Base-by-base conservation (phyloP, 2,113 vertebrate species). In the Burhinus bistriatus region DNA sequence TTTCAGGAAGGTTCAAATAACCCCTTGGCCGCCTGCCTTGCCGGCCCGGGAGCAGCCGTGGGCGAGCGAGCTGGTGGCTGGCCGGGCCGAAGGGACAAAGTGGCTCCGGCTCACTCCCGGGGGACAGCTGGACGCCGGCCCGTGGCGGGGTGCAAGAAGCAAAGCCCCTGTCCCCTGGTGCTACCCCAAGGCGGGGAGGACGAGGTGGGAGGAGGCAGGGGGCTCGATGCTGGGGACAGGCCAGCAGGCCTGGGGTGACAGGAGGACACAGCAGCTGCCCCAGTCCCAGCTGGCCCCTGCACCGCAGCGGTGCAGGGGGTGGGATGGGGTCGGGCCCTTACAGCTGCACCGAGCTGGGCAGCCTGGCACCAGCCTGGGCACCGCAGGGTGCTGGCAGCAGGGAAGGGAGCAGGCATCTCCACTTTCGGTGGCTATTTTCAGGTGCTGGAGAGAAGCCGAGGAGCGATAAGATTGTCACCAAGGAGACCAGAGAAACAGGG, bases 401-500 rank as follows among this genome's bases (percentile, higher is more conserved):
- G 73, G 59, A 80, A 66, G 30, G 62, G 55, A 73, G 68, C 57
- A 93, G 73, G 90, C 96, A 94, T 96, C 96, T 97, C 96, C 89
- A 54, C 95, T 98, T 97, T 97, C 95, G 42, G 81, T 3, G 20
- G 96, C 97, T 97, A 95, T 97, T 97, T 97, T 96, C 96, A 97
- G 95, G 93, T 58, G 83, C 91, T 95, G 92, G 96, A 97, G 91
- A 94, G 71, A 96, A 97, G 95, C 97, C 88, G 40, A 96, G 65
- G 76, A 95, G 88, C 27, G 17, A 92, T 47, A 65, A 95, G 95
- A 96, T 93, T 95, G 96, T 97, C 83, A 91, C 96, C 95, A 97
- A 95, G 97, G 96, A 96, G 96, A 96, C 95, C 21, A 0, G 80
- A 95, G 89, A 97, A 96, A 95, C 95, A 95, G 66, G 88, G 90